Evolutionary conservation across 2,113 vertebrate genomes (phyloP), one percentile per base, ranked within the genome.

Genomic region (Equus quagga): DNA sequence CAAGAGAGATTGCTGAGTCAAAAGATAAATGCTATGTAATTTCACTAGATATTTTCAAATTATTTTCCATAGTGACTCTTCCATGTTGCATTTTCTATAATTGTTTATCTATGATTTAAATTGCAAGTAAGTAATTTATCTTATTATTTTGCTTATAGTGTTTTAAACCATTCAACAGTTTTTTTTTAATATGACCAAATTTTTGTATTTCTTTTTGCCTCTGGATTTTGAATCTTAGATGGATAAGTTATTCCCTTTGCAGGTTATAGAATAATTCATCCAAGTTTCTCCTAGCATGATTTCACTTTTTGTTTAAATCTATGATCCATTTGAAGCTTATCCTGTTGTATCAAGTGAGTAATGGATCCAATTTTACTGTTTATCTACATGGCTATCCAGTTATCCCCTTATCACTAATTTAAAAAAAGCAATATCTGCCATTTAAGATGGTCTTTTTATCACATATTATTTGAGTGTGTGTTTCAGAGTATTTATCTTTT

Each of bases 301-400:
- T 76, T 84, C n/a, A 80, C 3, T 72, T 84, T 92, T 65, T 87
- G 18, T 89, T 95, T 79, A 83, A 84, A 70, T 83, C 21, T 95
- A 19, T 54, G 33, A 54, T 84, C 41, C 2, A 51, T 33, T 65
- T 58, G 41, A 93, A 51, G 13, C 8, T 89, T 72, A 65, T 65
- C 36, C 54, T n/a, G 14, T 56, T 58, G 9, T 49, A 19, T 31
- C 6, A 2, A 58, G 7, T 83, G 33, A 70, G 24, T 36, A 60
- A 94, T 70, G 56, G n/a, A 64, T 36, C 6, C 31, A 65, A 26
- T 84, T 94, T 89, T 56, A 49, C 15, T 46, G 2, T 76, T 41
- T 72, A 62, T 44, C 18, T 3, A 85, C 21, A 23, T 65, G n/a
- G 6, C 31, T 75, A 41, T 67, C 49, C 23, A 79, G 28, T 78